These are phyloP conservation scores for Rhodeus uyekii DNA, from an alignment of 2,797 vertebrate genomes.

Conservation along the genomic window DNA sequence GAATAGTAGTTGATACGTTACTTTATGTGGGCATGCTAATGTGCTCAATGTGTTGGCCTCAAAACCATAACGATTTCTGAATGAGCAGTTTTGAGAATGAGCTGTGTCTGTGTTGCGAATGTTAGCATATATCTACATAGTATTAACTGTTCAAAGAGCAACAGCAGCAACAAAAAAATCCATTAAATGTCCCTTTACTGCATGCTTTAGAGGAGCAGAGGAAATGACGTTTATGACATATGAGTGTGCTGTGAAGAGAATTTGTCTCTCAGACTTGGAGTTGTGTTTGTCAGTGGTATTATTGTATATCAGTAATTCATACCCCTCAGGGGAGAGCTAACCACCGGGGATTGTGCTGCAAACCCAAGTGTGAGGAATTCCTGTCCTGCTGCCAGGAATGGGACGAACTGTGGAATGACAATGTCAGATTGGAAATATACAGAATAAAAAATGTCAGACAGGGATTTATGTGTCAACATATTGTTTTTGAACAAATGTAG, in stretches of 20 bases:
- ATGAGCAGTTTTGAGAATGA: background rate
- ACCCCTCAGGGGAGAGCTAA: conserved; percentile 23
- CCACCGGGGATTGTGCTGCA: conserved; percentile 3
- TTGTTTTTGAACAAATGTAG: background rate
- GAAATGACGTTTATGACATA: conserved; percentile 15
- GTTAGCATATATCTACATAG: background rate
- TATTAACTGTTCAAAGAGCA: background rate
- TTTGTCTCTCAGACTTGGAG: background rate
- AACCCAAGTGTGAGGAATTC: conserved; percentile 5
- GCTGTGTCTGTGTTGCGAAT: background rate
- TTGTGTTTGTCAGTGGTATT: background rate
- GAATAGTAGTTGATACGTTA: background rate
- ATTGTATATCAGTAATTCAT: conserved; percentile 10
- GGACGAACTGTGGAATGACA: background rate
- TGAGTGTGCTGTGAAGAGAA: conserved; percentile 2
- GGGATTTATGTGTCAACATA: conserved; percentile 2
- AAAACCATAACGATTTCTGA: background rate
- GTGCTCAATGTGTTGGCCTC: background rate
- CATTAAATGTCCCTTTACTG: background rate
- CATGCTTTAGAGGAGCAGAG: background rate
- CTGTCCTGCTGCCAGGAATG: background rate
- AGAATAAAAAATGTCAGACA: background rate
- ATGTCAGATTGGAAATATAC: background rate
- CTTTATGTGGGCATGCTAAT: background rate
- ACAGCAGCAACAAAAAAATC: background rate